Evolutionary conservation across 2,888 invertebrate species (phyloP).

Genomic region (Dryocosmus kuriphilus): DNA sequence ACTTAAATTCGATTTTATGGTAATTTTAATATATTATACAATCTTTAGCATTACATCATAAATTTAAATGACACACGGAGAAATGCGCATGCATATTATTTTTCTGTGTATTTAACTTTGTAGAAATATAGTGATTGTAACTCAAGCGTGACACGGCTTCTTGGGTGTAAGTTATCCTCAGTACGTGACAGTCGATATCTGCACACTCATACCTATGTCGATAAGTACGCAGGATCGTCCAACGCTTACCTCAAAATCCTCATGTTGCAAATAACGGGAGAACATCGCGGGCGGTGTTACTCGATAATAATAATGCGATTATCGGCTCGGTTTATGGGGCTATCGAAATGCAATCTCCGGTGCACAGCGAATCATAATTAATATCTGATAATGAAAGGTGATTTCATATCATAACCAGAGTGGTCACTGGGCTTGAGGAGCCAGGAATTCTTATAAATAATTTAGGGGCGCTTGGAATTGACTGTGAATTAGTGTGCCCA

Average conservation of each 20-base stretch:
- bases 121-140: slow-evolving; percentile 14
- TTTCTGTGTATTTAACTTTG: not conserved
- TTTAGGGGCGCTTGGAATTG: too few species aligned
- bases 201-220: not conserved
- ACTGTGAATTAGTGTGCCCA: too few species aligned
- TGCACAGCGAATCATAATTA: not conserved
- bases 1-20: not conserved
- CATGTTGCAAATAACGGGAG: not conserved
- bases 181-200: not conserved
- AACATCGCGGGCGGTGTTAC: not conserved
- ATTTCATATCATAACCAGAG: not conserved
- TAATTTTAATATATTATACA: not conserved
- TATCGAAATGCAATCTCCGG: not conserved
- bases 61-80: not conserved
- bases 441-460: too few species aligned
- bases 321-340: not conserved
- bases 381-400: not conserved
- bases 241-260: not conserved
- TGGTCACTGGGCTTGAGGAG: too few species aligned
- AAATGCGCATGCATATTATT: not conserved
- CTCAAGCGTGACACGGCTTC: not conserved
- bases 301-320: not conserved
- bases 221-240: slow-evolving; percentile 10
- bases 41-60: not conserved
- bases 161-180: not conserved